Evolutionary conservation across 2,888 invertebrate genomes (phyloP), one percentile per base, ranked within the genome.

Genomic region (Nephrocerus scutellatus): DNA sequence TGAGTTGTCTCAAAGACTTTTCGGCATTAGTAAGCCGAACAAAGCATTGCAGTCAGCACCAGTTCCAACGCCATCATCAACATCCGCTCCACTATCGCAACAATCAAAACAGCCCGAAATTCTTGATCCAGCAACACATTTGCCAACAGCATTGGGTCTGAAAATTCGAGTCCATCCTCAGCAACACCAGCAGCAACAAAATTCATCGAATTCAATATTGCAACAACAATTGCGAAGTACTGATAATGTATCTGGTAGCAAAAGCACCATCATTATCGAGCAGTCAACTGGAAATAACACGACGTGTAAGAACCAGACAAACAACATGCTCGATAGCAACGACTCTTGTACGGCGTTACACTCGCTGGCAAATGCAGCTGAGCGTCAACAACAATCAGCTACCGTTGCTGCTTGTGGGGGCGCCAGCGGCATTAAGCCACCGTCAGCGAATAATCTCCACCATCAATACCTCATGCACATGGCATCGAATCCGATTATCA

Each of bases 391-490:
- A 6, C 47, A 47, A 5, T 31, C 36, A 13, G 18, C 32, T 23
- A 39, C 26, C 23, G 23, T 9, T 22, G n/a, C 10, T 22, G n/a
- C 8, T 9, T 22, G 23, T 9, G 23, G n/a, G 23, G n/a, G 23
- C 8, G 42, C 43, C 9, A 47, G 49, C 15, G 45, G 48, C 13
- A 52, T 56, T 44, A 50, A 57, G 42, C 54, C 53, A 21, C 54
- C 58, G 3, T 50, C 57, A 20, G 53, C 51, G 9, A 59, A 57
- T 39, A 58, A 55, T 43, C 43, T 66, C 18, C 66, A 62, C 41
- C 65, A 64, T 42, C 64, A 67, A 39, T 55, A 64, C 39, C 49
- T 66, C 16, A 43, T 66, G 46, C 66, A 66, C 33, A 62, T 66
- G 57, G 62, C 62, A 4, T 58, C 57, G 20, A 57, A 55, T 51